Conservation (phyloP, 2,113 vertebrate genomes). For the Oxyruncus cristatus region DNA sequence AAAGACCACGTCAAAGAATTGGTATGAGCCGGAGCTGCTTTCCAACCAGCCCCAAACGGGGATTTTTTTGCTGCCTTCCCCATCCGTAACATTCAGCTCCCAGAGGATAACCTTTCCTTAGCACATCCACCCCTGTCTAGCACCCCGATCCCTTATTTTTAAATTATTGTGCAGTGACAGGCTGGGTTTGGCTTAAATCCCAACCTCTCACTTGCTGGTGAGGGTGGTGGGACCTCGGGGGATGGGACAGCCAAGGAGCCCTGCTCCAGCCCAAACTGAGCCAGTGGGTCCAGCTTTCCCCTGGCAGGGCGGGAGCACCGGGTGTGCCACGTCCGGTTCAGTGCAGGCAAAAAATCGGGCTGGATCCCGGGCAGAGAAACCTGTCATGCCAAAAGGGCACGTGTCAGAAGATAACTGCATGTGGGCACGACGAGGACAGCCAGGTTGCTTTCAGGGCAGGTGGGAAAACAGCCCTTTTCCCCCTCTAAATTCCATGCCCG, state of each 20-base stretch:
- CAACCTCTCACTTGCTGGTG: rapidly evolving
- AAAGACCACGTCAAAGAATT: slow-evolving; percentile 14
- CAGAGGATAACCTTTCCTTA: neutral
- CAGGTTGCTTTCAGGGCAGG: neutral
- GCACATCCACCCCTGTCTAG: neutral
- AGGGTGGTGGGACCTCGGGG: rapidly evolving
- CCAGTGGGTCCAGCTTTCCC: neutral
- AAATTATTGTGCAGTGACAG: neutral
- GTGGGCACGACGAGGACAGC: neutral
- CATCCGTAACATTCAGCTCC: neutral
- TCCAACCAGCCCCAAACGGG: neutral
- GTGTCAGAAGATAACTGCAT: rapidly evolving
- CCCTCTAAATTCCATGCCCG: neutral
- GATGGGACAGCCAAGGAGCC: neutral
- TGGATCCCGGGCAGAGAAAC: neutral
- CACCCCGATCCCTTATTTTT: neutral
- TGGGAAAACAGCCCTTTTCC: neutral
- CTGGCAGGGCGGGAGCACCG: neutral
- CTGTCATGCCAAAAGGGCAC: neutral
- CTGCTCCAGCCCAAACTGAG: neutral
- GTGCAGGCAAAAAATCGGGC: rapidly evolving
- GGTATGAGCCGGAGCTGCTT: neutral
- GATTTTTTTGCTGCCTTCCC: neutral
- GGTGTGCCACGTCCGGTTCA: rapidly evolving
- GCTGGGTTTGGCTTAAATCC: neutral